Conservation (phyloP, 2,113 vertebrate species). For the Scatophagus argus region DNA sequence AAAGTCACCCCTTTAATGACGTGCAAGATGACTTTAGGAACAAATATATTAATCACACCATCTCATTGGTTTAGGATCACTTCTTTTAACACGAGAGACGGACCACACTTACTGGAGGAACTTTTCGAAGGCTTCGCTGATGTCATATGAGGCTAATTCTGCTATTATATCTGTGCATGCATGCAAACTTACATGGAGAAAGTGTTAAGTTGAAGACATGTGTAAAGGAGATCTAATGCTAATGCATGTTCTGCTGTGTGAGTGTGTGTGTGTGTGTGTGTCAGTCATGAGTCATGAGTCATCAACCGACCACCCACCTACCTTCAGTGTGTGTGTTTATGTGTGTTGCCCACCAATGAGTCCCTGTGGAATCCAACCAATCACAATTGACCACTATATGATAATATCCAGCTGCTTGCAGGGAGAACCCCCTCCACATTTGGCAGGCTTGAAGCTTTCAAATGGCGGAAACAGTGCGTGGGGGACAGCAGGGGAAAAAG, state of each 20-base stretch:
- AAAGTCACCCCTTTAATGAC: background rate
- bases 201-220: background rate
- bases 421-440: background rate
- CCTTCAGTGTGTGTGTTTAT: background rate
- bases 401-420: slow-evolving; percentile 19
- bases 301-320: slow-evolving; percentile 26
- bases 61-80: background rate
- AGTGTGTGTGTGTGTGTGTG: slow-evolving; percentile 17
- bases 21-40: background rate
- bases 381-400: slow-evolving; percentile 12
- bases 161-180: background rate
- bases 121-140: background rate
- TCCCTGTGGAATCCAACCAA: slow-evolving; percentile 12
- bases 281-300: slow-evolving; percentile 30
- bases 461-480: background rate
- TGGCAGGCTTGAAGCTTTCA: background rate
- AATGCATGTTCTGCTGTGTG: background rate
- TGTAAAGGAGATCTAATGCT: background rate
- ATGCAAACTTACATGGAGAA: background rate
- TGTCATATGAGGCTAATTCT: background rate
- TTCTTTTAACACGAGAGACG: background rate
- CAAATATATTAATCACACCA: background rate
- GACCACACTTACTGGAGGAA: background rate
- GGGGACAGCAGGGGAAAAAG: background rate
- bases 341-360: background rate